phyloP scores from a whole-genome alignment of 2,113 vertebrate genomes.

The Bettongia penicillata region DNA sequence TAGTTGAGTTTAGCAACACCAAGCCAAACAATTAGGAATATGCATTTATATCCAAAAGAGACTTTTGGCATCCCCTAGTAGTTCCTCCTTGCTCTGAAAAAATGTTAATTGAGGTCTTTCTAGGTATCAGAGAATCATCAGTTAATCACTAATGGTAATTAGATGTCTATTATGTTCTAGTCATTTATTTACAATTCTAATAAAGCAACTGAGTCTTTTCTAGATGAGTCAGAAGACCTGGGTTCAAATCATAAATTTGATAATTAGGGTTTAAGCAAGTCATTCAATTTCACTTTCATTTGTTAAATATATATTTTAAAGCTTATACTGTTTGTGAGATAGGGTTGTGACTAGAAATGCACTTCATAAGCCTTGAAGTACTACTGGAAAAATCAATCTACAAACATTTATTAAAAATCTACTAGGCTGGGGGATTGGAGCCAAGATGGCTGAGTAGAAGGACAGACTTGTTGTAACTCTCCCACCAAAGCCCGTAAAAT shows the following conservation, averaged over 20 bases:
- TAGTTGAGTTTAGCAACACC: neutral
- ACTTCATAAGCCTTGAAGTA: neutral
- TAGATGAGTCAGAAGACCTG: neutral
- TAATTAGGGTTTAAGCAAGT: neutral
- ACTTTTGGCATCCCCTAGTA: neutral
- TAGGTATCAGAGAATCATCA: conserved; percentile 71
- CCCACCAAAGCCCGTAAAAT: too few species aligned
- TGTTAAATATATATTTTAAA: neutral
- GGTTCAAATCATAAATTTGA: neutral
- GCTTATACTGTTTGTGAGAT: too few species aligned
- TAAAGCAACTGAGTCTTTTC: conserved; percentile 57
- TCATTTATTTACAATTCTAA: conserved; percentile 71
- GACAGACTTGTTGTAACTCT: too few species aligned
- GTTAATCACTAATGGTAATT: neutral
- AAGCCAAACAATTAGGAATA: neutral
- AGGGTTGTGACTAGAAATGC: neutral
- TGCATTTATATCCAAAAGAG: neutral
- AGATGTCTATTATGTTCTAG: neutral
- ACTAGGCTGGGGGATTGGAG: neutral
- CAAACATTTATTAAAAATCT: neutral
- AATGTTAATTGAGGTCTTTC: conserved; percentile 43
- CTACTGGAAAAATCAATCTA: neutral
- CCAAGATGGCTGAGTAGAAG: too few species aligned
- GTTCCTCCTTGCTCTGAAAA: neutral
- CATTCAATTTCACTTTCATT: neutral